A percentile compares a stretch with the other conserved stretches of the same genome.
Evolutionary conservation across 2,113 vertebrate genomes (phyloP).

Genomic region (Otolemur garnettii): DNA sequence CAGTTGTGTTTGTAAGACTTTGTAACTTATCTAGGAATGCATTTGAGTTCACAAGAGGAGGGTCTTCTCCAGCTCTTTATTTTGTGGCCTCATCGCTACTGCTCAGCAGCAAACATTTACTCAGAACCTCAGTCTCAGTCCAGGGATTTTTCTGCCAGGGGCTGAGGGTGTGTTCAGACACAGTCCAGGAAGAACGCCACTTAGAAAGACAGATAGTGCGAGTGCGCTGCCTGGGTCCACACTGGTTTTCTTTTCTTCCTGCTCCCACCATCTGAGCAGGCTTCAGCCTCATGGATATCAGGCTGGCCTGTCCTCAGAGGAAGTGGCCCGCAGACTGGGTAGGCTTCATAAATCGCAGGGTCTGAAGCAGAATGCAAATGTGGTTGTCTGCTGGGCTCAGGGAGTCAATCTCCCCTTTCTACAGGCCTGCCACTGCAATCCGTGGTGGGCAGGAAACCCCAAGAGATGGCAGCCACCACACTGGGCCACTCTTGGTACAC

Average conservation of each 20-base stretch:
- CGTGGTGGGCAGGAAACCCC: neutral
- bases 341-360: neutral
- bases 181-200: neutral
- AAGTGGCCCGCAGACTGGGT: neutral
- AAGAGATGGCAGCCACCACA: neutral
- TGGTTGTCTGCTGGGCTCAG: neutral
- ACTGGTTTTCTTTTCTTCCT: neutral
- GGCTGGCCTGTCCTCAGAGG: neutral
- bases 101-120: neutral
- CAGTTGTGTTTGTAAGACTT: neutral
- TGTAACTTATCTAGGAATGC: conserved; percentile 45
- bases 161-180: no score
- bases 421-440: neutral
- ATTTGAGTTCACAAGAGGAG: conserved; percentile 46
- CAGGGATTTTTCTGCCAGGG: no score
- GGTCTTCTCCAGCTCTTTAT: neutral
- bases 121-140: neutral
- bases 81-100: accelerated
- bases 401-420: neutral
- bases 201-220: neutral
- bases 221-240: no score
- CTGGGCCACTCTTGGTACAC: accelerated
- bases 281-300: neutral
- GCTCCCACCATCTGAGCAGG: neutral
- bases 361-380: neutral